phyloP scores from a whole-genome alignment of 2,888 invertebrate genomes.

The Zhengitettix transpicula region DNA sequence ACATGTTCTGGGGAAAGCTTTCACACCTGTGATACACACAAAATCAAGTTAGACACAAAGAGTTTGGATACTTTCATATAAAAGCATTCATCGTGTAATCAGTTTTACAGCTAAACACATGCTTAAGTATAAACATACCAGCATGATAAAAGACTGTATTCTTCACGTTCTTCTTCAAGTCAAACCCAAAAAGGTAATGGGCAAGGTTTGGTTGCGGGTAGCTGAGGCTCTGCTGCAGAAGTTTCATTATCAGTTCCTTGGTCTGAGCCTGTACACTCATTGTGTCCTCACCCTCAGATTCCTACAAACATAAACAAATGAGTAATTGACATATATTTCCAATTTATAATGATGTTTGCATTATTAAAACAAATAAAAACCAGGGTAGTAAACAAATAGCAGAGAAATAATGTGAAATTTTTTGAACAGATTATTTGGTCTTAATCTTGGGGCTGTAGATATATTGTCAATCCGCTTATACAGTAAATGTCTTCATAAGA shows the following conservation, averaged over 20 bases:
- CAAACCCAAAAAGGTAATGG: constrained; percentile 77
- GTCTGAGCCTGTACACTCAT: constrained; percentile 24
- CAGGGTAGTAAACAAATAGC: too few relatives aligned
- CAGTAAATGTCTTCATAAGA: too few relatives aligned
- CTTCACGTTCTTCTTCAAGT: constrained; percentile 56
- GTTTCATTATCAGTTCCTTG: constrained; percentile 52
- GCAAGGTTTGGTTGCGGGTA: constrained; percentile 72
- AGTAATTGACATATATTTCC: too few relatives aligned
- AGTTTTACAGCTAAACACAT: neutral
- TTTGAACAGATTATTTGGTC: too few relatives aligned
- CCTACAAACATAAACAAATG: neutral
- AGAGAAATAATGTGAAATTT: too few relatives aligned
- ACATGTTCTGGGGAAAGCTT: constrained; percentile 56
- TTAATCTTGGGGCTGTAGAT: too few relatives aligned
- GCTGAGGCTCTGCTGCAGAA: constrained; percentile 60
- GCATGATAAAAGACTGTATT: constrained; percentile 67
- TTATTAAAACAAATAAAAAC: too few relatives aligned
- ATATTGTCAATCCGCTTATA: too few relatives aligned
- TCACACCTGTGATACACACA: constrained; percentile 23
- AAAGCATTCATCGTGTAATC: neutral
- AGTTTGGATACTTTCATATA: too few relatives aligned
- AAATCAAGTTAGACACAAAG: too few relatives aligned
- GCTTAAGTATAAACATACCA: constrained; percentile 24
- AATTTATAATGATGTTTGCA: too few relatives aligned
- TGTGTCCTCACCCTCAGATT: constrained; percentile 21